Percentiles rank a stretch among this genome's conserved stretches.
These are phyloP conservation scores for Halesus radiatus DNA, from an alignment of 1,140 invertebrate species.

Conservation along the genomic window DNA sequence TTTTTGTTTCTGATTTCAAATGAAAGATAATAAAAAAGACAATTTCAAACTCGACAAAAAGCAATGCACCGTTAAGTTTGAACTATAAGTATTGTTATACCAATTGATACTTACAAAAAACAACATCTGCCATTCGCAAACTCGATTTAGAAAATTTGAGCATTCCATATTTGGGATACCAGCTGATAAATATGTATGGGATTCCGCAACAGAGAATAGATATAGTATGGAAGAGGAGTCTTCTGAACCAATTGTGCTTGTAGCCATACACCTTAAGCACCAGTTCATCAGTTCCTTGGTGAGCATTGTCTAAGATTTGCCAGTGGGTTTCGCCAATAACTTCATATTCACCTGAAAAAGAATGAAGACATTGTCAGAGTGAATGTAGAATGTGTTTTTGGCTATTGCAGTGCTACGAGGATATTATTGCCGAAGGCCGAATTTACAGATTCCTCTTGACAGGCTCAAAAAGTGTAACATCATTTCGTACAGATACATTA, in stretches of 20 bases:
- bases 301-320: slow-evolving; percentile 66
- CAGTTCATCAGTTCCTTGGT: slow-evolving; percentile 63
- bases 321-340: slow-evolving; percentile 69
- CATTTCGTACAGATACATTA: no score
- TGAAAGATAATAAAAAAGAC: no score
- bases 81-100: not conserved
- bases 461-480: no score
- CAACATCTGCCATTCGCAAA: slow-evolving; percentile 67
- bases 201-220: slow-evolving; percentile 67
- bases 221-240: slow-evolving; percentile 66
- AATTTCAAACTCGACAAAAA: no score
- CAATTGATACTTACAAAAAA: slow-evolving; percentile 66
- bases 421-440: no score
- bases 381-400: no score
- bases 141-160: slow-evolving; percentile 70
- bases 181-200: slow-evolving; percentile 69
- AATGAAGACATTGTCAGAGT: not conserved
- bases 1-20: no score
- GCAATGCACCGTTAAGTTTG: no score
- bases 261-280: slow-evolving; percentile 68
- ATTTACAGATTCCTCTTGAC: no score
- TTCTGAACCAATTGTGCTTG: slow-evolving; percentile 64
- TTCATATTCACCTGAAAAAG: slow-evolving; percentile 68
- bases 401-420: no score
- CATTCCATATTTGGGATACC: slow-evolving; percentile 67